Base-by-base conservation (phyloP, 2,888 invertebrate species). In the Eristalis pertinax region DNA sequence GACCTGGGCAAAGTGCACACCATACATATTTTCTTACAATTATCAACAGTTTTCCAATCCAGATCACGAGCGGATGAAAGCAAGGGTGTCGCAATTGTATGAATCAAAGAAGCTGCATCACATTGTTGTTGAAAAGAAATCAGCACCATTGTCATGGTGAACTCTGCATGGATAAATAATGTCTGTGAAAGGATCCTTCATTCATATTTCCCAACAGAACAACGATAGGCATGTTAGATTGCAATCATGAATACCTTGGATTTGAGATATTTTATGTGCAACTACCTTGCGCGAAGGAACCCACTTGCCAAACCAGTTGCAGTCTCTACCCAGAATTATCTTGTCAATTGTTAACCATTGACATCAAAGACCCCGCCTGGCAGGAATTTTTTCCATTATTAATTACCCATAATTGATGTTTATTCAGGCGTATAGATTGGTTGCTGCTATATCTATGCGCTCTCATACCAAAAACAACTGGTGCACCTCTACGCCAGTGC, bases 341-440 rank as follows among this genome's bases (percentile, higher is more conserved):
- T 29, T 26, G 60, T 26, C 60, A 24, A 26, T 24, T 29, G 60
- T 29, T 24, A 60, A 15, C 13, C 26, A 41, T 26, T 38, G 29
- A 29, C 70, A 70, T 50, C 70, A 77, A 77, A 77, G 69, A 41
- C 8, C 29, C 77, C 77, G 69, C 50, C 50, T 56, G 35, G 41
- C 35, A 32, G 4, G 8, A 1, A 60, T 62, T 32, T 64, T 65
- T 58, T 22, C 41, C 56, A 68, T 29, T 58, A 60, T 78, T 74
- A 78, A 84, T 79, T 63, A 58, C 29, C 43, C 11, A 32, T 69
- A 75, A 75, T 65, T 65, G 50, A 32, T 70, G 65, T 62, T 38
- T 50, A 70, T 24, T 84, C 26, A 79, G n/a, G 65, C 70, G 35
- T 70, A 26, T 19, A 70, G 43, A 62, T 15, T 63, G 58, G 24